Evolutionary conservation across 2,888 invertebrate genomes (phyloP), one percentile per base, ranked within the genome.

Genomic region (Macropis europaea): DNA sequence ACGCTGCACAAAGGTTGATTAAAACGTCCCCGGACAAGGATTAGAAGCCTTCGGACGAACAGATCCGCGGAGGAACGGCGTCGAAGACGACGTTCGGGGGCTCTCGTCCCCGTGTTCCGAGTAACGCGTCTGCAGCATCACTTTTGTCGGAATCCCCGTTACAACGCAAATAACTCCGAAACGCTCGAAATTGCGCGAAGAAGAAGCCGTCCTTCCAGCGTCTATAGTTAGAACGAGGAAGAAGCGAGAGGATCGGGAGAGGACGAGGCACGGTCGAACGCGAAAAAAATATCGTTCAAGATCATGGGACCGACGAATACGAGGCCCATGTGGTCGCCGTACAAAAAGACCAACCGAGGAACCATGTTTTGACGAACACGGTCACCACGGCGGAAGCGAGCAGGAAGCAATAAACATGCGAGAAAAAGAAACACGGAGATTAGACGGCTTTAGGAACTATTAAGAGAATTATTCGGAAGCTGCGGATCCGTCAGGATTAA

Each of bases 161-260:
- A 62, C 72, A 75, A n/a, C 83, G 73, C 78, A 83, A 82, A 84
- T 84, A 84, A 79, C 82, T 68, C 59, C 57, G 73, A 54, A 70
- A 69, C 61, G 73, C 57, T 61, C 56, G 75, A 79, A 80, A 81
- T 79, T 70, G 83, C 79, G 62, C 57, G 73, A 60, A 57, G 76
- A 73, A 71, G 63, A 80, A 64, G 78, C 73, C 78, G 75, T 83
- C 83, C 79, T 83, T 81, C 77, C 38, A 45, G 59, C 53, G 57
- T 79, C 83, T 86, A 86, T 84, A 81, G 77, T 84, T 87, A 84
- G 86, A 86, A 86, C 79, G 83, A 86, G 86, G 85, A 87, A 85
- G 86, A 83, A 76, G 67, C 66, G 77, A 73, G 74, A 78, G 67
- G 54, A 45, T 15, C 59, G 50, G 36, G 17, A 1, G 68, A 28